Percentiles rank a stretch among this genome's conserved stretches.
These are phyloP conservation scores for Etheostoma spectabile DNA, from an alignment of 2,113 vertebrate species.

Conservation along the genomic window DNA sequence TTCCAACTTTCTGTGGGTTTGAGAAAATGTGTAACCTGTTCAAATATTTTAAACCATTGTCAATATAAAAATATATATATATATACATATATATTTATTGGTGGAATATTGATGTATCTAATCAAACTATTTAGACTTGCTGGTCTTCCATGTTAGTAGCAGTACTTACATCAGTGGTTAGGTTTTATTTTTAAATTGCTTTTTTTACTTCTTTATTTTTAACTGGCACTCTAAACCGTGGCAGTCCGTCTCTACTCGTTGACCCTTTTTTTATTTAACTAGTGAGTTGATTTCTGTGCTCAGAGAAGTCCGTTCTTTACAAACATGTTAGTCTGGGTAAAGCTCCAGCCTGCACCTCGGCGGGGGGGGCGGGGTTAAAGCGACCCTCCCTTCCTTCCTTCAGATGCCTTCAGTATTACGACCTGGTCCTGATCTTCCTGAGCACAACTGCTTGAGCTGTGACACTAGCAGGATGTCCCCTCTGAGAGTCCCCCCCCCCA, in stretches of 20 bases:
- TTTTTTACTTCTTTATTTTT: neutral
- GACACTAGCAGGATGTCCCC: slow-evolving; percentile 72
- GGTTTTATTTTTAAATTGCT: neutral
- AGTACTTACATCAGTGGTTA: slow-evolving; percentile 43
- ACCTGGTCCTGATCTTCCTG: slow-evolving; percentile 75
- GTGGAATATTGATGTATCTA: slow-evolving; percentile 25
- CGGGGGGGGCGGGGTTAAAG: slow-evolving; percentile 43
- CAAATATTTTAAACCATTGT: slow-evolving; percentile 32
- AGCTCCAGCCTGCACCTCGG: slow-evolving; percentile 68
- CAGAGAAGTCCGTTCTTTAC: slow-evolving; percentile 41
- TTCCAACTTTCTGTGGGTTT: slow-evolving; percentile 5
- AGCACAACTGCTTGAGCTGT: slow-evolving; percentile 78
- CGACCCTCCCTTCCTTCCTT: slow-evolving; percentile 47
- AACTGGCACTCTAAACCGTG: slow-evolving; percentile 23
- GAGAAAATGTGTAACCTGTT: neutral
- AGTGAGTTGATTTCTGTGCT: slow-evolving; percentile 18
- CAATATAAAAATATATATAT: slow-evolving; percentile 8
- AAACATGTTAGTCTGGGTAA: slow-evolving; percentile 14
- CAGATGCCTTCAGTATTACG: slow-evolving; percentile 59
- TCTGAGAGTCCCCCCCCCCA: slow-evolving; percentile 21
- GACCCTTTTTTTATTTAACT: slow-evolving; percentile 3
- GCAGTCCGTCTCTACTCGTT: slow-evolving; percentile 54
- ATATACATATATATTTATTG: slow-evolving; percentile 12
- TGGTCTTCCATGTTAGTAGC: slow-evolving; percentile 66
- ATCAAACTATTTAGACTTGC: slow-evolving; percentile 39